Evolutionary conservation across 2,797 vertebrate genomes (phyloP).

Genomic region (Carduelis carduelis): DNA sequence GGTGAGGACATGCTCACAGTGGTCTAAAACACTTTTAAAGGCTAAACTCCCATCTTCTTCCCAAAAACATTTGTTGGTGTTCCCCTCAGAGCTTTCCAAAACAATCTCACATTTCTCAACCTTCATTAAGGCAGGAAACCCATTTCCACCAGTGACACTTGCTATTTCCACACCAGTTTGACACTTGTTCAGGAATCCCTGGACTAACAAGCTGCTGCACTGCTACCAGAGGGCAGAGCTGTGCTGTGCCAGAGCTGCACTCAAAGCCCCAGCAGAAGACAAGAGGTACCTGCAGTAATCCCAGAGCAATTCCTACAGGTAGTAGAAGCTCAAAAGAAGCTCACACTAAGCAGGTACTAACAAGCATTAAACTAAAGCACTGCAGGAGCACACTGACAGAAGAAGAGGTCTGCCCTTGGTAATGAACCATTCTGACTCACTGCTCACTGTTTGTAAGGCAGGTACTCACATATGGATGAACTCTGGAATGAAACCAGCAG

Average conservation of each 20-base stretch:
- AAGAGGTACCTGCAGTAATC: not conserved
- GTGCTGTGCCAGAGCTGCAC: not conserved
- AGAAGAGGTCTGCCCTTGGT: not conserved
- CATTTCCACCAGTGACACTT: not conserved
- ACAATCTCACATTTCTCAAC: not conserved
- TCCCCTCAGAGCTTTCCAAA: not conserved
- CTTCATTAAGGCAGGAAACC: not conserved
- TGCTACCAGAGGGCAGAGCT: not conserved
- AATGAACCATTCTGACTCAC: not conserved
- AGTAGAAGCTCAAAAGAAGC: not conserved
- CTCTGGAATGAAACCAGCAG: not conserved
- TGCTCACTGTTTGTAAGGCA: not conserved
- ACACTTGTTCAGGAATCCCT: not conserved
- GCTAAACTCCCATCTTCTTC: not conserved
- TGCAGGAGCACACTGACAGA: not conserved
- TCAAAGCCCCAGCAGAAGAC: not conserved
- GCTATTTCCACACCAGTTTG: not conserved
- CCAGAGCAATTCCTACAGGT: not conserved
- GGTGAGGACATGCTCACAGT: accelerated
- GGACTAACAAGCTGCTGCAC: not conserved
- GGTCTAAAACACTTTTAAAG: not conserved
- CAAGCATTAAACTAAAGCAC: not conserved
- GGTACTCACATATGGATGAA: not conserved
- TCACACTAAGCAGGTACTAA: not conserved
- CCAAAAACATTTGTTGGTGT: not conserved